Percentiles rank a stretch among this genome's conserved stretches.
These are phyloP conservation scores for Falco rusticolus DNA, from an alignment of 2,797 vertebrate species.

Conservation along the genomic window DNA sequence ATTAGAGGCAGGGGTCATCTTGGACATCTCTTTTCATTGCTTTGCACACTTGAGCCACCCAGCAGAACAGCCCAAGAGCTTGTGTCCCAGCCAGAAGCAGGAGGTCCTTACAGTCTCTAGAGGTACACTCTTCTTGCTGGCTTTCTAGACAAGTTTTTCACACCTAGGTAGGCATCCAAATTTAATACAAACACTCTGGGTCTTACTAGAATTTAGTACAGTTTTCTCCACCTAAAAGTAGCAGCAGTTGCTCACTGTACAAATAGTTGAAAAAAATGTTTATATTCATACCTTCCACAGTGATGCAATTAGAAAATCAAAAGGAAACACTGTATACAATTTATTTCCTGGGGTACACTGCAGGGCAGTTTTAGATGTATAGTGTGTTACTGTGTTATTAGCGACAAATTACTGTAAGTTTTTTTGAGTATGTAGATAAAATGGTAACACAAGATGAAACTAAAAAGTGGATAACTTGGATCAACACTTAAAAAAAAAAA, in stretches of 20 bases:
- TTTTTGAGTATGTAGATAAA: neutral
- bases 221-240: neutral
- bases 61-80: neutral
- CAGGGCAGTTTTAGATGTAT: neutral
- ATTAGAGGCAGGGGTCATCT: fast-evolving
- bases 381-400: neutral
- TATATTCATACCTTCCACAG: fast-evolving
- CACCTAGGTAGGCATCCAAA: neutral
- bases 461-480: neutral
- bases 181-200: neutral
- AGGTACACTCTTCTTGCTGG: neutral
- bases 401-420: neutral
- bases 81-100: neutral
- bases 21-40: neutral
- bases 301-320: neutral
- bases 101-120: neutral
- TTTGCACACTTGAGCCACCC: neutral
- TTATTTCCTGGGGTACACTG: neutral
- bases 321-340: neutral
- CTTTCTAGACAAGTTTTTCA: neutral
- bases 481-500: neutral
- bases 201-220: neutral
- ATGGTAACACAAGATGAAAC: neutral
- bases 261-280: neutral
- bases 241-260: neutral